A percentile compares a stretch with the other conserved stretches of the same genome.
Conservation (phyloP, 2,113 vertebrate species). For the Penelope pileata region DNA sequence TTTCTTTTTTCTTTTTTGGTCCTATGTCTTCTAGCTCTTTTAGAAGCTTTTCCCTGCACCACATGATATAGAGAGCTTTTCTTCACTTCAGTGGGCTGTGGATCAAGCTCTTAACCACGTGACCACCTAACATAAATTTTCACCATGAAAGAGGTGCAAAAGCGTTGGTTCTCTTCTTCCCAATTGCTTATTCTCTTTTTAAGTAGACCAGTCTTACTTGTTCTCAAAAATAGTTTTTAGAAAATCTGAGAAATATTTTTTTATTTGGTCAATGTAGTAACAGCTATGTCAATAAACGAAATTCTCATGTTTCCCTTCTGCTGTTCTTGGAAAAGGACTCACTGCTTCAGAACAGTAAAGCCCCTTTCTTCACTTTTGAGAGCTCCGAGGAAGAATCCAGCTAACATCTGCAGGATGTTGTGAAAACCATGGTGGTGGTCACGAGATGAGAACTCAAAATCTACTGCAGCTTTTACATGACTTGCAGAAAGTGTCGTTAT, state of each 20-base stretch:
- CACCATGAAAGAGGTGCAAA: not conserved
- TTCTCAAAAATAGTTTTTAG: not conserved
- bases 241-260: not conserved
- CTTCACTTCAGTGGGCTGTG: not conserved
- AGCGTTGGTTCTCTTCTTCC: not conserved
- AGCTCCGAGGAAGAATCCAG: not conserved
- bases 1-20: not conserved
- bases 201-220: not conserved
- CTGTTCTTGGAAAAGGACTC: not conserved
- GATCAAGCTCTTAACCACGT: not conserved
- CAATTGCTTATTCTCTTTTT: not conserved
- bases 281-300: not conserved
- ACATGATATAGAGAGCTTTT: not conserved
- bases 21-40: not conserved
- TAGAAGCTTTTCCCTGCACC: not conserved
- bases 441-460: not conserved
- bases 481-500: not conserved
- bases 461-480: not conserved
- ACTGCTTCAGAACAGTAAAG: not conserved
- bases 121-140: not conserved
- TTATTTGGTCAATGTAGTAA: not conserved
- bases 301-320: not conserved
- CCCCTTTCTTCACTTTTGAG: not conserved
- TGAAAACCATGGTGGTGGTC: not conserved
- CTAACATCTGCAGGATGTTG: not conserved